A percentile compares a stretch with the other conserved stretches of the same genome.
Conservation (phyloP, 2,888 invertebrate genomes). For the Macrosoma leucophasiata region DNA sequence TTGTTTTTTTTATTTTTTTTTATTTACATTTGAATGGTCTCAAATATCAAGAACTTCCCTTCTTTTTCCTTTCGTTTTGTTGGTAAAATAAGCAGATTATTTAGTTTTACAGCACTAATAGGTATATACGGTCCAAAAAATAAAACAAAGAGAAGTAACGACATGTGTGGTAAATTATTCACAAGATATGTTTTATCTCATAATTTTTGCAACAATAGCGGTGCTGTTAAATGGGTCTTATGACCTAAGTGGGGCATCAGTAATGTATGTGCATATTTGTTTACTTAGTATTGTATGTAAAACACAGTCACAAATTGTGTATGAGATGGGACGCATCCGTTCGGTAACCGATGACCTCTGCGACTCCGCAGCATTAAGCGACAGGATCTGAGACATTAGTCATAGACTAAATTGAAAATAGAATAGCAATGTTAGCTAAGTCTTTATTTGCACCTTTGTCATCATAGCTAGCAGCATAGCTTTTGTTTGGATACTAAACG, state of each 20-base stretch:
- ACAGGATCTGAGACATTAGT: conserved; percentile 46
- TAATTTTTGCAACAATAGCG: conserved; percentile 22
- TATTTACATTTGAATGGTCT: too few species aligned
- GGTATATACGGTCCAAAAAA: too few species aligned
- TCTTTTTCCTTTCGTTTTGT: too few species aligned
- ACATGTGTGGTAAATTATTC: conserved; percentile 35
- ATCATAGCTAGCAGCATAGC: too few species aligned
- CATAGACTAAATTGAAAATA: conserved; percentile 18
- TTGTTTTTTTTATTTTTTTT: too few species aligned
- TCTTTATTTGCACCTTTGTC: too few species aligned
- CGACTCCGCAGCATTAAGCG: conserved; percentile 31
- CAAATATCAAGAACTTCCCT: too few species aligned
- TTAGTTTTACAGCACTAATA: too few species aligned
- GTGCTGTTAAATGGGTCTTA: conserved; percentile 35
- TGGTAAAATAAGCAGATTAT: too few species aligned
- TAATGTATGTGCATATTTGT: conserved; percentile 61
- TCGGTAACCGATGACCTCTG: conserved; percentile 54
- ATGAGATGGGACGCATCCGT: conserved; percentile 55
- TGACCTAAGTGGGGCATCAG: conserved; percentile 33
- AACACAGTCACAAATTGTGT: conserved; percentile 33
- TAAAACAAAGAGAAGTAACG: conserved; percentile 24
- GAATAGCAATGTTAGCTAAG: too few species aligned
- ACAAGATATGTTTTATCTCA: conserved; percentile 23
- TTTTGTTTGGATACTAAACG: too few species aligned
- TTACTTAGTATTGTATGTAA: conserved; percentile 60